Evolutionary conservation across 2,113 vertebrate genomes (phyloP), one percentile per base, ranked within the genome.

Genomic region (Lonchura striata): DNA sequence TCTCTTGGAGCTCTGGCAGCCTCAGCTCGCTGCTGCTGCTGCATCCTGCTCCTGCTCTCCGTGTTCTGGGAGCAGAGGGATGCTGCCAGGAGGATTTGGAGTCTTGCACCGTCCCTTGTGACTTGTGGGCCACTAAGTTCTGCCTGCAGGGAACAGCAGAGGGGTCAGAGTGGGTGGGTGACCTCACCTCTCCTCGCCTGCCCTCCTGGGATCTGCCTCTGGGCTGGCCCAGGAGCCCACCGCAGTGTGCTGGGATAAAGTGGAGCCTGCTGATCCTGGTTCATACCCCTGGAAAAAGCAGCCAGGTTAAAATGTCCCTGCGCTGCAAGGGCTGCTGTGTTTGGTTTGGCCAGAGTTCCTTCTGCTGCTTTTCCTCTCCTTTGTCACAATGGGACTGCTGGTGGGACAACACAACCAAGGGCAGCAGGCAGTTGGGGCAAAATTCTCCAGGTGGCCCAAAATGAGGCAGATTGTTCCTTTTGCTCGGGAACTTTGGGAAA

Each of bases 1-100:
- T 3, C 47, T 54, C 41, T 1, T 7, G 53, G 61, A 75, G 61
- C 54, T 61, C 78, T 82, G 61, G 78, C 86, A 88, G 86, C 28
- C 86, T 69, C 37, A 37, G 70, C 53, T 66, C 13, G 0, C 57
- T 1, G 11, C 56, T 54, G 30, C 54, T 57, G 30, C 56, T 11
- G 54, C 25, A 2, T 64, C 74, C 60, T 3, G 2, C 30, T 33
- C 52, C 60, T 33, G 75, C 11, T 52, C 13, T 14, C 5, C 0
- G 1, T 11, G 71, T 2, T 4, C 77, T 60, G 84, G 54, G 59
- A 6, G 1, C 3, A 0, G 56, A 4, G 0, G 3, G 86, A 47
- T 4, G 6, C 61, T 92, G 86, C 39, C 4, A 5, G 53, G 31
- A 56, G 63, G 24, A 10, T 86, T 50, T 3, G 12, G 31, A 82